Conservation (phyloP, 2,888 invertebrate species). For the Brachylomia viminalis region DNA sequence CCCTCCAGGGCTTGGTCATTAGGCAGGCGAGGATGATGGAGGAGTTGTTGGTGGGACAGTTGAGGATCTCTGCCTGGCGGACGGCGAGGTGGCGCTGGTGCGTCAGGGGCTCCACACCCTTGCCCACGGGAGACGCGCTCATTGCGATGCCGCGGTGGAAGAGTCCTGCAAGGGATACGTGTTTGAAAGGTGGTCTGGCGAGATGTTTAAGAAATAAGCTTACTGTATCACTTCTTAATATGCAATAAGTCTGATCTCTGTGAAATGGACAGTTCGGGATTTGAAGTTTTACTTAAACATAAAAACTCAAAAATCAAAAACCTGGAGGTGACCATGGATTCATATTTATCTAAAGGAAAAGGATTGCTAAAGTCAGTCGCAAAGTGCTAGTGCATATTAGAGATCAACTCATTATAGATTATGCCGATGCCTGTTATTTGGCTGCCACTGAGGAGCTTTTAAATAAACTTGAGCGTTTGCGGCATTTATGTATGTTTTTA, state of each 20-base stretch:
- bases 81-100: conserved; percentile 91
- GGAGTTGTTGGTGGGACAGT: conserved; percentile 90
- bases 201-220: not conserved
- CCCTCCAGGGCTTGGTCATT: conserved; percentile 86
- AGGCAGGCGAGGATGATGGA: conserved; percentile 91
- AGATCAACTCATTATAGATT: too few species aligned
- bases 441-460: too few species aligned
- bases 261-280: not conserved
- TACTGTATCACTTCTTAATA: not conserved
- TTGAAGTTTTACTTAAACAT: not conserved
- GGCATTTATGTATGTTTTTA: too few species aligned
- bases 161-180: conserved; percentile 85
- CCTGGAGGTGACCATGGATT: too few species aligned
- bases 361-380: too few species aligned
- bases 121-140: conserved; percentile 91
- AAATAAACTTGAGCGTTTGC: too few species aligned
- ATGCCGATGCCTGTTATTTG: too few species aligned
- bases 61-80: conserved; percentile 91
- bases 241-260: not conserved
- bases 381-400: too few species aligned
- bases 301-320: too few species aligned
- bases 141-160: conserved; percentile 93
- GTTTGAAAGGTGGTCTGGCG: not conserved
- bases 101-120: conserved; percentile 81
- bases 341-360: too few species aligned